These are phyloP conservation scores for Papilio machaon DNA, from an alignment of 1,140 invertebrate species.

Conservation along the genomic window DNA sequence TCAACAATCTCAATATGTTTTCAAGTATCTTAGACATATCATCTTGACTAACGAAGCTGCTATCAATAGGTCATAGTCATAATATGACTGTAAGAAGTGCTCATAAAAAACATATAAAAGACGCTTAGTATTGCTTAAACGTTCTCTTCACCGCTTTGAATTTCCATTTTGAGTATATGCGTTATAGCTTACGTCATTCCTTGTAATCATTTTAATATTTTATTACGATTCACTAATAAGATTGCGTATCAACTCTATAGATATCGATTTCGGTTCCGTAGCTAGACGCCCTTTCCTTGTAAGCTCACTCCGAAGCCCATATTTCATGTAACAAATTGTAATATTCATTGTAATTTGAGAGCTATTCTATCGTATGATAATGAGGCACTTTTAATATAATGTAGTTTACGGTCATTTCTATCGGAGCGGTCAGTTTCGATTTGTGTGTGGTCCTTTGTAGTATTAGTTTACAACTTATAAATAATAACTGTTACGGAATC, in stretches of 20 bases:
- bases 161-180: slow-evolving; percentile 22
- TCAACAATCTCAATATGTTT: background rate
- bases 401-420: slow-evolving; percentile 34
- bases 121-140: background rate
- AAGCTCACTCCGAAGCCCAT: slow-evolving; percentile 37
- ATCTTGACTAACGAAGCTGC: slow-evolving; percentile 2
- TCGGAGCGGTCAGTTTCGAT: slow-evolving; percentile 7
- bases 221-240: slow-evolving; percentile 43
- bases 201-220: slow-evolving; percentile 39
- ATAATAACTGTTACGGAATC: slow-evolving; percentile 13
- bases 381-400: slow-evolving; percentile 40
- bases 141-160: slow-evolving; percentile 1
- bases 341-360: slow-evolving; percentile 55
- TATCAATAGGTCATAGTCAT: slow-evolving; percentile 5
- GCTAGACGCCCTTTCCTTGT: slow-evolving; percentile 49
- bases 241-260: slow-evolving; percentile 42
- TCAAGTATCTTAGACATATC: background rate
- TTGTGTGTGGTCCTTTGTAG: slow-evolving; percentile 33
- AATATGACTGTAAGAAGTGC: background rate
- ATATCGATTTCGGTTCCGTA: background rate
- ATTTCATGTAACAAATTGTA: slow-evolving; percentile 52
- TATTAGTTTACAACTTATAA: slow-evolving; percentile 31
- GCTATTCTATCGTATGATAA: slow-evolving; percentile 48
- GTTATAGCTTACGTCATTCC: background rate
- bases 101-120: slow-evolving; percentile 21